A percentile compares a stretch with the other conserved stretches of the same genome.
Evolutionary conservation across 1,140 invertebrate species (phyloP).

Genomic region (Goniozus legneri): DNA sequence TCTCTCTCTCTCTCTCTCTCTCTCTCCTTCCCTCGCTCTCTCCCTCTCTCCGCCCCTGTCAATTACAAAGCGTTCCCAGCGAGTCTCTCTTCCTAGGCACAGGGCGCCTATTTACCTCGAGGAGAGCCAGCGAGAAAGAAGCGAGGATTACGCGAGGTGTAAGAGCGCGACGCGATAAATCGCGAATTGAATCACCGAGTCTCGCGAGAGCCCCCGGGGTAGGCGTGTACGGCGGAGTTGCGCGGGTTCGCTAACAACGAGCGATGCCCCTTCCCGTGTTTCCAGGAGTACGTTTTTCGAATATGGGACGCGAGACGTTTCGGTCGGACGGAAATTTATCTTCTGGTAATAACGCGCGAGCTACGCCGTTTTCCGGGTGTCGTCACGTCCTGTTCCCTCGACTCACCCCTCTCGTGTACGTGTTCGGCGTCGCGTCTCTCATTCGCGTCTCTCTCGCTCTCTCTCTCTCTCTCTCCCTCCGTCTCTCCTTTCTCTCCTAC

Average conservation of each 20-base stretch:
- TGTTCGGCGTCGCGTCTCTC: conserved; percentile 27
- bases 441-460: too few species aligned
- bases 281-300: conserved; percentile 29
- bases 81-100: conserved; percentile 9
- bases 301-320: conserved; percentile 27
- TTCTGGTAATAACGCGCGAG: conserved; percentile 34
- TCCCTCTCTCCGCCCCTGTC: conserved; percentile 10
- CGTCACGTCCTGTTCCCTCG: conserved; percentile 34
- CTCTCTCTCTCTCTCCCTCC: too few species aligned
- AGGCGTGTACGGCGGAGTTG: too few species aligned
- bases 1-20: conserved; percentile 1
- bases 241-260: too few species aligned
- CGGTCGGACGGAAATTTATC: conserved; percentile 35
- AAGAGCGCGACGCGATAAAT: too few species aligned
- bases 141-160: conserved; percentile 11
- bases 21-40: background rate
- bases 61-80: conserved; percentile 30
- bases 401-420: conserved; percentile 23
- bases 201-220: too few species aligned
- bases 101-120: conserved; percentile 3
- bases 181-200: too few species aligned
- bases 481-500: too few species aligned
- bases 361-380: conserved; percentile 37
- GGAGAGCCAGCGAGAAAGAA: conserved; percentile 12
- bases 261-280: too few species aligned